phyloP scores from a whole-genome alignment of 2,888 invertebrate species.

The Fragum sueziense region DNA sequence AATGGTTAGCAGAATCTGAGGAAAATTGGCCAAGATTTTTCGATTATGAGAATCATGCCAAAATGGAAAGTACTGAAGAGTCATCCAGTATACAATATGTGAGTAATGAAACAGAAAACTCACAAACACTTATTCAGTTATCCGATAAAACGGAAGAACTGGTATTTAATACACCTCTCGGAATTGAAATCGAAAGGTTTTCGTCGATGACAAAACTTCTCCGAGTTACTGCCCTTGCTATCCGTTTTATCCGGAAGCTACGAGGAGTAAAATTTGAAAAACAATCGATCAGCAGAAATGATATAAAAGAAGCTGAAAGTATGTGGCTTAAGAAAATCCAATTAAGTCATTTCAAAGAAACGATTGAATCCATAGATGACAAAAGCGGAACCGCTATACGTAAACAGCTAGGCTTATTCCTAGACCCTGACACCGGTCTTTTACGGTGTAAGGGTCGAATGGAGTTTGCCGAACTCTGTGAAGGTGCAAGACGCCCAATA shows the following conservation, averaged over 20 bases:
- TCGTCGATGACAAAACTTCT: background rate
- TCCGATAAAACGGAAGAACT: too few relatives aligned
- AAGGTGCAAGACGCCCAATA: background rate
- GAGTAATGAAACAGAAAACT: too few relatives aligned
- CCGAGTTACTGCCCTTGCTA: background rate
- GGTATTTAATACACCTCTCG: too few relatives aligned
- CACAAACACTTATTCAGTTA: too few relatives aligned
- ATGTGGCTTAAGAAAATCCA: background rate
- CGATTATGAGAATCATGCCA: too few relatives aligned
- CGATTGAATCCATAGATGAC: background rate
- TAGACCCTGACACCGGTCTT: background rate
- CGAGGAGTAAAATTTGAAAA: too few relatives aligned
- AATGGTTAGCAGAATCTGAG: conserved; percentile 14
- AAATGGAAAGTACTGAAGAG: too few relatives aligned
- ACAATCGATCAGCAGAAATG: too few relatives aligned
- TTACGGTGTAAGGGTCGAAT: background rate
- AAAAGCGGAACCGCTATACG: background rate
- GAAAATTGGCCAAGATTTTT: too few relatives aligned
- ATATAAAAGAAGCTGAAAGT: background rate
- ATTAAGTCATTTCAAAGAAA: background rate
- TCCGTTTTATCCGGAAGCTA: background rate
- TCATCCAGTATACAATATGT: too few relatives aligned
- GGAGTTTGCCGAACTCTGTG: background rate
- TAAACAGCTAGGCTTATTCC: background rate
- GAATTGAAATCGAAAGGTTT: background rate